Conservation (phyloP, 64 coral and sea anemone species). For the Anthopleura sola region DNA sequence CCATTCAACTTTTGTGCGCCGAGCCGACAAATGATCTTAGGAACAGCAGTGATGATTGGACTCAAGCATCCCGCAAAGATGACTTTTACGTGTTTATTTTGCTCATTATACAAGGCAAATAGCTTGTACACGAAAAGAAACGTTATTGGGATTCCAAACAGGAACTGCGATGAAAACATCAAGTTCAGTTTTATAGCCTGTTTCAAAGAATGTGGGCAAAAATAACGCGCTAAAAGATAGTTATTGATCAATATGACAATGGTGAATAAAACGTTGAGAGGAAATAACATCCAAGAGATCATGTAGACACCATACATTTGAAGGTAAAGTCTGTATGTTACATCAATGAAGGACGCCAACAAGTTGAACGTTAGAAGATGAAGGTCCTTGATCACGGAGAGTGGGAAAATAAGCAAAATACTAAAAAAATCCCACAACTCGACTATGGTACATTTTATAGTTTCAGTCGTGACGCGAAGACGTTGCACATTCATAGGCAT, state of each 20-base stretch:
- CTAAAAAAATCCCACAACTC: constrained; percentile 63
- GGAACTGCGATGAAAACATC: constrained; percentile 49
- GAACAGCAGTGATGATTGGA: constrained; percentile 42
- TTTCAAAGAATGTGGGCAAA: not conserved
- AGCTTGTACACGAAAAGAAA: not conserved
- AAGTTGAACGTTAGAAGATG: constrained; percentile 62
- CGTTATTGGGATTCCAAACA: constrained; percentile 25
- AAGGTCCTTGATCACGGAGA: constrained; percentile 53
- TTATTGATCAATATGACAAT: constrained; percentile 36
- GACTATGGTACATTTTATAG: constrained; percentile 74
- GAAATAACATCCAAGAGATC: constrained; percentile 63
- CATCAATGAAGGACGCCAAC: constrained; percentile 57
- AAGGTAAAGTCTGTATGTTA: constrained; percentile 53
- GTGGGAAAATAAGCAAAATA: constrained; percentile 53
- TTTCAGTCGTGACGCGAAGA: constrained; percentile 38
- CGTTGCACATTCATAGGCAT: constrained; percentile 59
- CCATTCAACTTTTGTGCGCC: constrained; percentile 50
- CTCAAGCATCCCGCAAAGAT: constrained; percentile 24
- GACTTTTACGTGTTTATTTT: not conserved
- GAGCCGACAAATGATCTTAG: constrained; percentile 55
- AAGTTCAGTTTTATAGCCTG: constrained; percentile 21
- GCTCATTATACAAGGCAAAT: constrained; percentile 14
- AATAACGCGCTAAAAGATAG: constrained; percentile 37
- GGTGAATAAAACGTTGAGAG: constrained; percentile 47
- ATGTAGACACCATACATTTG: constrained; percentile 78